Evolutionary conservation across 1,140 invertebrate genomes (phyloP), one percentile per base, ranked within the genome.

Genomic region (Liolophura sinensis): DNA sequence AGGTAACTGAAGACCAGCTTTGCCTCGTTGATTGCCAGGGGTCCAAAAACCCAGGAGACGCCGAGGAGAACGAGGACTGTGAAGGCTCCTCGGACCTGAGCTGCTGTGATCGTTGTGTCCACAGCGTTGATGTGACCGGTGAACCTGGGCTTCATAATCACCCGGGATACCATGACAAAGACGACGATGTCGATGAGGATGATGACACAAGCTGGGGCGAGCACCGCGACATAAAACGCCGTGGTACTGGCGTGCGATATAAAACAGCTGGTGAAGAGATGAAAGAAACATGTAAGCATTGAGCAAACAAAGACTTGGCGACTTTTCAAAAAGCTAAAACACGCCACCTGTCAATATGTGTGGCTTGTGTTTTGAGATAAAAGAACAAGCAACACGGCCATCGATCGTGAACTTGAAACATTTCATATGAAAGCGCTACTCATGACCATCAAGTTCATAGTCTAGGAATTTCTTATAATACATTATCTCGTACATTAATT

Each of bases 61-160:
- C 87, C 87, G 6, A 88, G 77, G 7, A 88, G 73, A 16, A 87
- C 80, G 84, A 88, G 86, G 12, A 88, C 86, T 0, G 87, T 87
- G 56, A 88, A 83, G 14, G 86, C 84, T 15, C 87, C 87, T 31
- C 86, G 83, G 11, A 88, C 81, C 79, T 88, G 85, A 0, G 80
- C 78, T 6, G 72, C 74, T 1, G 75, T 77, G 15, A 81, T 67
- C 22, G 60, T 64, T 9, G 20, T 15, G 24, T 52, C 59, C n/a
- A 63, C 61, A 27, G 64, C 71, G 22, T 68, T 65, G n/a, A 73
- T 65, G 60, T 73, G 70, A 24, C 62, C 60, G 55, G 73, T 71
- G 40, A 81, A 77, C 50, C 77, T 75, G 11, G 85, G 83, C 60
- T 83, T 82, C 65, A 86, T 79, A 15, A 88, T 82, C 1, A 88